Conservation (phyloP, 2,888 invertebrate genomes). For the Sesia apiformis region DNA sequence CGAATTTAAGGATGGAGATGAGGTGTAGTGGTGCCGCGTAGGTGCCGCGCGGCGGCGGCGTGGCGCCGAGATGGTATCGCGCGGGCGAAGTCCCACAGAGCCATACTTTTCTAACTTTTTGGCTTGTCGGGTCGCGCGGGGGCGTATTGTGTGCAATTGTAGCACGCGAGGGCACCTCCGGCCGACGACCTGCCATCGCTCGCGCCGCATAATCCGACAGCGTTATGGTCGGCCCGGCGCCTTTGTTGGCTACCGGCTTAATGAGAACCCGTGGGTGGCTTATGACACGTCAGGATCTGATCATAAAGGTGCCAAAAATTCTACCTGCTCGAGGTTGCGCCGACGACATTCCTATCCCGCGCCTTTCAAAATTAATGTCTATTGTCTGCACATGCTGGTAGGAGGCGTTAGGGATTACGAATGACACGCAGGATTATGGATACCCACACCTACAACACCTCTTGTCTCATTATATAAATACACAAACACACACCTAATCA, state of each 20-base stretch:
- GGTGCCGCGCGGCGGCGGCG: slow-evolving; percentile 16
- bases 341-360: slow-evolving; percentile 63
- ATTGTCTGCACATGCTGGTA: slow-evolving; percentile 43
- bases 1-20: slow-evolving; percentile 32
- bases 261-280: slow-evolving; percentile 69
- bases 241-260: slow-evolving; percentile 70
- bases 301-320: slow-evolving; percentile 72
- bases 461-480: background rate
- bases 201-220: slow-evolving; percentile 62
- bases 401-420: background rate
- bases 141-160: slow-evolving; percentile 67
- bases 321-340: slow-evolving; percentile 57
- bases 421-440: background rate
- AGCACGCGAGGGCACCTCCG: slow-evolving; percentile 64
- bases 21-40: slow-evolving; percentile 19
- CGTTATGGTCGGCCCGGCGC: slow-evolving; percentile 59
- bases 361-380: slow-evolving; percentile 65
- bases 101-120: slow-evolving; percentile 71
- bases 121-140: slow-evolving; percentile 53
- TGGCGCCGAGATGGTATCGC: slow-evolving; percentile 57
- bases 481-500: background rate
- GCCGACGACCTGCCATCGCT: slow-evolving; percentile 59
- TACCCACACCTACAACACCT: background rate
- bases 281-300: slow-evolving; percentile 69
- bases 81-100: slow-evolving; percentile 30